These are phyloP conservation scores for Lytechinus variegatus DNA, from an alignment of 35 echinoderm and acorn worm genomes.

Conservation along the genomic window DNA sequence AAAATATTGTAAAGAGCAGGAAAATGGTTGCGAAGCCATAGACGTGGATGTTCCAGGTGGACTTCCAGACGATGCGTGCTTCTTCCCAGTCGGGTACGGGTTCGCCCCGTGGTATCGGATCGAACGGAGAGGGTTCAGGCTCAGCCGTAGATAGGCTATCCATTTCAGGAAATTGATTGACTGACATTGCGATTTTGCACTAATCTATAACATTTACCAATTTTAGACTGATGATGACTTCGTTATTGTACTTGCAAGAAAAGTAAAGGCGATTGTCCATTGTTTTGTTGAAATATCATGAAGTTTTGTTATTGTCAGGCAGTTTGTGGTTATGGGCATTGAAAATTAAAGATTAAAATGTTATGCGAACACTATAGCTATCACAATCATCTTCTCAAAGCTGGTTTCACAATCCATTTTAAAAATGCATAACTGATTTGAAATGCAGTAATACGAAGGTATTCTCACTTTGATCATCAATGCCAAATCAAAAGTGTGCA, in stretches of 20 bases:
- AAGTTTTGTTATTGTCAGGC: not conserved
- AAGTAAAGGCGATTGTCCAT: not conserved
- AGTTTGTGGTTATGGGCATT: not conserved
- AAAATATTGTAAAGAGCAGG: not conserved
- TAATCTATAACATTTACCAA: not conserved
- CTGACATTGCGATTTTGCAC: not conserved
- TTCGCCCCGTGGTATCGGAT: conserved; percentile 32
- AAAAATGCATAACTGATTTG: not conserved
- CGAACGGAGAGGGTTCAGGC: not conserved
- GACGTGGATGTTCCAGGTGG: conserved; percentile 42
- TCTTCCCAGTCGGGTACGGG: conserved; percentile 39
- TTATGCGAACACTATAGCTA: not conserved
- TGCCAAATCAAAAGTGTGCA: no score
- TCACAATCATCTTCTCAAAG: not conserved
- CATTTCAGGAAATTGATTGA: not conserved
- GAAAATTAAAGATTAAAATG: not conserved
- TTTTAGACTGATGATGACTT: not conserved
- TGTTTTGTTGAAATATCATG: not conserved
- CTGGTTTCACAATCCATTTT: not conserved
- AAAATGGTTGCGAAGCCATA: conserved; percentile 50
- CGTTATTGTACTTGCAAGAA: not conserved
- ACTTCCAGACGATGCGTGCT: not conserved
- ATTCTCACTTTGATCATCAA: not conserved
- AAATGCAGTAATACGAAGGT: not conserved
- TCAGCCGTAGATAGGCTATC: not conserved